Evolutionary conservation across 2,888 invertebrate species (phyloP), one percentile per base, ranked within the genome.

Genomic region (Molanna angustata): DNA sequence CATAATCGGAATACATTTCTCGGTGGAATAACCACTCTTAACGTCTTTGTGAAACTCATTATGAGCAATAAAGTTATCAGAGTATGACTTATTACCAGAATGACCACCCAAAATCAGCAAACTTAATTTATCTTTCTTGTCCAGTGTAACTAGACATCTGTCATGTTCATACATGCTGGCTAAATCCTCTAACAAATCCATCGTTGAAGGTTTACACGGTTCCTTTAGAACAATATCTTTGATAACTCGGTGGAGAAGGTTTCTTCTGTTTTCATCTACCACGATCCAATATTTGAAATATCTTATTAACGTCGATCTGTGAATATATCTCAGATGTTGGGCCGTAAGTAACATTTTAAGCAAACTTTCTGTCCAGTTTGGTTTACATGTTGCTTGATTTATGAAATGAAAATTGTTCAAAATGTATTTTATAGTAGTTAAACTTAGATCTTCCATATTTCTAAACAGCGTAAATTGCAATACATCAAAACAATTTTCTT

Each of bases 261-360:
- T 19, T 11, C 21, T 20, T 1, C 50, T 33, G 4, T 43, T 43
- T 9, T 16, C 3, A 17, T 43, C 22, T 18, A 50, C 50, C 2
- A 31, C 19, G 27, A 32, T 37, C 50, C 50, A 50, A 16, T 43
- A 50, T 17, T 37, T 43, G 2, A 43, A 13, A 50, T 50, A 50
- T 31, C 27, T 43, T n/a, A 50, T 11, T 2, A 50, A 13, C 18
- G 13, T 9, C 18, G 43, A 14, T 35, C 22, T 43, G 14, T 50
- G 35, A 4, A 43, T 17, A 33, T 35, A 35, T 2, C 50, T 32
- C 4, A 50, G 7, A 13, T 43, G 7, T 3, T 20, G 16, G 13
- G 20, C 21, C 2, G 22, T 22, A 3, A 50, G 16, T 2, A 42
- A 18, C 35, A 20, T 44, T 3, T n/a, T 21, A 7, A 50, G 19